These are phyloP conservation scores for Watersipora subatra DNA, from an alignment of 1,140 invertebrate genomes.

Conservation along the genomic window DNA sequence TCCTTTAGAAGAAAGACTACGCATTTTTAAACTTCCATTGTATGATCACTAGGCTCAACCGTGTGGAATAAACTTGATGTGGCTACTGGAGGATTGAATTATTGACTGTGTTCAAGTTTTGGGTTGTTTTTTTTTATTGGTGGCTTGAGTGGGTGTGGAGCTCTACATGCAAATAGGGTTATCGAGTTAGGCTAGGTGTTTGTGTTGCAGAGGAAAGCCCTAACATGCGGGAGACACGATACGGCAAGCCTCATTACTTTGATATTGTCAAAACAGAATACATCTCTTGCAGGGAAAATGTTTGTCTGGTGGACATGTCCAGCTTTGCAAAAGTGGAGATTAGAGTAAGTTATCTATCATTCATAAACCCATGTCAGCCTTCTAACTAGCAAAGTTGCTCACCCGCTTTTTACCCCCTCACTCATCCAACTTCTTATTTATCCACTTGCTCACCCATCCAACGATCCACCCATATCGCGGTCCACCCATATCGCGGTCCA, in stretches of 20 bases:
- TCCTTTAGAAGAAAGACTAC: too few species aligned
- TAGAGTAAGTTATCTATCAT: conserved; percentile 50
- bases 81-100: too few species aligned
- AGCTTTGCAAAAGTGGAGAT: conserved; percentile 95
- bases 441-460: neutral
- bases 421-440: neutral
- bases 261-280: conserved; percentile 76
- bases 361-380: neutral
- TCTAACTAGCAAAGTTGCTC: neutral
- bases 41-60: too few species aligned
- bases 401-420: neutral
- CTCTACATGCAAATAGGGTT: too few species aligned
- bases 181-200: too few species aligned
- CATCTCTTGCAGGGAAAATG: conserved; percentile 76
- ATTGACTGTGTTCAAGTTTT: too few species aligned
- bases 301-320: conserved; percentile 90
- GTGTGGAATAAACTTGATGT: too few species aligned
- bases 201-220: neutral
- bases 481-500: too few species aligned
- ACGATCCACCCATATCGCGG: too few species aligned
- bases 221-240: conserved; percentile 15
- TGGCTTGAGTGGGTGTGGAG: too few species aligned
- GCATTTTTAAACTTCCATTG: too few species aligned
- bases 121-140: too few species aligned
- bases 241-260: conserved; percentile 80